Conservation (phyloP, 2,888 invertebrate genomes). For the Isoperla grammatica region DNA sequence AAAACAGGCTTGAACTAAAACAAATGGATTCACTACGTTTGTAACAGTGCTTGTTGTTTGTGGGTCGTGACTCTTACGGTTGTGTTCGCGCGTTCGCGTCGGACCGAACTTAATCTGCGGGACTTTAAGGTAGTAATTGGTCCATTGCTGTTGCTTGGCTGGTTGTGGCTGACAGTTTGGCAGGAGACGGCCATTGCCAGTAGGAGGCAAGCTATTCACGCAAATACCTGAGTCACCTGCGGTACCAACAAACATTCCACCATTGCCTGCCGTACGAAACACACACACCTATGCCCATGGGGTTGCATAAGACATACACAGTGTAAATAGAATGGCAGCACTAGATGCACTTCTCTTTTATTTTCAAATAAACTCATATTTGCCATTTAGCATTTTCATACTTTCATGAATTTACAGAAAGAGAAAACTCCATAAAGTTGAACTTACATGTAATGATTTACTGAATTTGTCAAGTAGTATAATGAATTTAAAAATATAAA, state of each 20-base stretch:
- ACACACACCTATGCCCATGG: too few relatives aligned
- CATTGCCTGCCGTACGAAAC: neutral
- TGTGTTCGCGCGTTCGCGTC: constrained; percentile 46
- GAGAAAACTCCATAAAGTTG: too few relatives aligned
- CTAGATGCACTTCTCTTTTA: too few relatives aligned
- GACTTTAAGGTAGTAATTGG: constrained; percentile 31
- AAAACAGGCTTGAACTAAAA: neutral
- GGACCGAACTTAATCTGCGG: constrained; percentile 33
- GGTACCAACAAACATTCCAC: neutral
- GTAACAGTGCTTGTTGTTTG: neutral
- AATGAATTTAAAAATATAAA: too few relatives aligned
- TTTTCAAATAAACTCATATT: too few relatives aligned
- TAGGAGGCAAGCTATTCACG: neutral
- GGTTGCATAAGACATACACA: too few relatives aligned
- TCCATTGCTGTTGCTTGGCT: constrained; percentile 25
- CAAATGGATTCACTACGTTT: neutral
- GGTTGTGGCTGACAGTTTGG: constrained; percentile 43
- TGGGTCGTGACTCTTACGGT: constrained; percentile 9
- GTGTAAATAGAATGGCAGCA: too few relatives aligned
- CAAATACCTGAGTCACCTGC: neutral
- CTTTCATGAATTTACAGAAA: too few relatives aligned
- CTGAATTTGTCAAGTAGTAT: too few relatives aligned
- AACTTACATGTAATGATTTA: too few relatives aligned
- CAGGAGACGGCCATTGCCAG: constrained; percentile 63
- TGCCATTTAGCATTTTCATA: too few relatives aligned